Evolutionary conservation across 2,113 vertebrate species (phyloP).

Genomic region (Myrmecobius fasciatus): DNA sequence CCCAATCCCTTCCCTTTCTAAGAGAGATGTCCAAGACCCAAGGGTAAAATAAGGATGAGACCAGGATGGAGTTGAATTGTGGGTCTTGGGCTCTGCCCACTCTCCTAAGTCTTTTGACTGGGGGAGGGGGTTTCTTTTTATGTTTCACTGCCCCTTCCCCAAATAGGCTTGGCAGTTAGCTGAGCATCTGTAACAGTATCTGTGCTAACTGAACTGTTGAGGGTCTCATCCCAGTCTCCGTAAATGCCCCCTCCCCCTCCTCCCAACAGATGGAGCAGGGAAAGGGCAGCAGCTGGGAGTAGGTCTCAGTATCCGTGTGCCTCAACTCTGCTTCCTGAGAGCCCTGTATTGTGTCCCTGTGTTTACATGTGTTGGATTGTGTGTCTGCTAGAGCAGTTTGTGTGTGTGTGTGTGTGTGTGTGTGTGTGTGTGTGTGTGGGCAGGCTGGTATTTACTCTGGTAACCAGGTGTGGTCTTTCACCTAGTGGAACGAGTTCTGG

Average conservation of each 20-base stretch:
- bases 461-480: neutral
- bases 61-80: neutral
- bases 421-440: constrained; percentile 18
- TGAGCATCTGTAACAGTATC: constrained; percentile 1
- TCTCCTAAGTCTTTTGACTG: neutral
- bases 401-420: neutral
- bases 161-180: neutral
- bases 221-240: neutral
- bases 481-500: neutral
- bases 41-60: neutral
- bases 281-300: neutral
- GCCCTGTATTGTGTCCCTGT: neutral
- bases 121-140: neutral
- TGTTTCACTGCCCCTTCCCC: neutral
- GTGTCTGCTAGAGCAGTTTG: neutral
- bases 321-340: neutral
- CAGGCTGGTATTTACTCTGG: neutral
- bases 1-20: neutral
- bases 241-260: neutral
- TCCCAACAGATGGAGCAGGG: neutral
- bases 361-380: neutral
- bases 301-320: neutral
- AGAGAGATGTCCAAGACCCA: neutral
- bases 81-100: neutral
- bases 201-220: neutral